phyloP scores from a whole-genome alignment of 2,113 vertebrate genomes.

The Empidonax traillii region DNA sequence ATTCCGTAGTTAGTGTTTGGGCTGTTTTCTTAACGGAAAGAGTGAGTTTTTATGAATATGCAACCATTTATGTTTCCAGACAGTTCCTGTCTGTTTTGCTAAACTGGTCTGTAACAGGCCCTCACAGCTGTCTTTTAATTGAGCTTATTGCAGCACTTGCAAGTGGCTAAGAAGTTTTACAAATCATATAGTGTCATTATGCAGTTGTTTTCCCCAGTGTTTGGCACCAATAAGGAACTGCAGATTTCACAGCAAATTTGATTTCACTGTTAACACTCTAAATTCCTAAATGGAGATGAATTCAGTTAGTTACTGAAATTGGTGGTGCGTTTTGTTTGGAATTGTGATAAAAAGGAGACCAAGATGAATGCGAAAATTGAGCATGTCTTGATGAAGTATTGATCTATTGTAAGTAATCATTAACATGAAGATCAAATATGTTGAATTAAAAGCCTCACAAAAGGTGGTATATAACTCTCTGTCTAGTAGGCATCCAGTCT shows the following conservation, averaged over 20 bases:
- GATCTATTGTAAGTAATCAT: neutral
- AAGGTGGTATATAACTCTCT: neutral
- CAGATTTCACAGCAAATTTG: neutral
- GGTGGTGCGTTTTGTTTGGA: neutral
- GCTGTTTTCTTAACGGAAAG: neutral
- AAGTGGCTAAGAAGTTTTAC: neutral
- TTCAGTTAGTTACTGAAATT: neutral
- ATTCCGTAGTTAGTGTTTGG: neutral
- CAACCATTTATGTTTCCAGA: neutral
- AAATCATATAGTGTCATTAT: neutral
- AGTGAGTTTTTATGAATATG: neutral
- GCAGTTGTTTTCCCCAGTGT: neutral
- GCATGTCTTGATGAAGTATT: neutral
- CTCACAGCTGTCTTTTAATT: neutral
- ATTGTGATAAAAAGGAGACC: neutral
- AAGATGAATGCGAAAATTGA: neutral
- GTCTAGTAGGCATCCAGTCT: neutral
- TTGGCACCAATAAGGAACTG: neutral
- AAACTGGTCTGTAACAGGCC: neutral
- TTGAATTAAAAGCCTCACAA: neutral
- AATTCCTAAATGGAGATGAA: neutral
- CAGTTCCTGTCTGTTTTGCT: neutral
- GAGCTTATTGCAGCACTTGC: neutral
- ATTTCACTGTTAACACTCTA: neutral
- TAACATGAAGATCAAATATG: neutral